Base-by-base conservation (phyloP, 2,113 vertebrate species). In the Cavia aperea region DNA sequence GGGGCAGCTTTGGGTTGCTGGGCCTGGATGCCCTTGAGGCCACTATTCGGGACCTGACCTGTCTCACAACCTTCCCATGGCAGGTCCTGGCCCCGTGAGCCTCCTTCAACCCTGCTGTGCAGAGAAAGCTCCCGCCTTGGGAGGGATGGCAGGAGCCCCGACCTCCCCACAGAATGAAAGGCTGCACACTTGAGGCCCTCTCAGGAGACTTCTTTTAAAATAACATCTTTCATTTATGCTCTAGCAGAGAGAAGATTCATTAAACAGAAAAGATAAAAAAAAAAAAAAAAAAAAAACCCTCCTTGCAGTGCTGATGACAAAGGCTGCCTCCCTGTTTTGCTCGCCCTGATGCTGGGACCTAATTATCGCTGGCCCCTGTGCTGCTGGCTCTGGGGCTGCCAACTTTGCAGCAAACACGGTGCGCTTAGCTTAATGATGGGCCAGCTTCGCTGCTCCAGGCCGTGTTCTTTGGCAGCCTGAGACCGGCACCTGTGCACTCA, bases 401-500 rank as follows among this genome's bases (percentile, higher is more conserved):
- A 89, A 92, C 85, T 0, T 1, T 60, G 93, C 96, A 92, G 60
- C 1, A 9, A 0, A 60, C 58, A 56, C 87, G 65, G 90, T 51
- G 46, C 14, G 46, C 77, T 86, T 81, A 75, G 75, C 77, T 90
- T 85, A 78, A 95, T 96, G 96, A 96, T 31, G 87, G 92, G 96
- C 73, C 75, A 91, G 54, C 49, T 77, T 88, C 86, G 86, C 58
- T 0, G 46, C 79, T 86, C 92, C 33, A 51, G 75, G 24, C 60
- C 0, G 0, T 46, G 39, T 54, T 79, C 95, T 97, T 94, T 97
- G 97, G 97, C 97, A 96, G 94, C 85, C 96, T 73, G 86, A 82
- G 96, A 23, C 94, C 96, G 93, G 97, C 98, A 98, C 98, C 98
- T 98, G 98, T 98, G 97, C 94, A 94, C 96, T 95, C 96, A 96